These are phyloP conservation scores for Crenichthys baileyi DNA, from an alignment of 2,797 vertebrate genomes.

Conservation along the genomic window DNA sequence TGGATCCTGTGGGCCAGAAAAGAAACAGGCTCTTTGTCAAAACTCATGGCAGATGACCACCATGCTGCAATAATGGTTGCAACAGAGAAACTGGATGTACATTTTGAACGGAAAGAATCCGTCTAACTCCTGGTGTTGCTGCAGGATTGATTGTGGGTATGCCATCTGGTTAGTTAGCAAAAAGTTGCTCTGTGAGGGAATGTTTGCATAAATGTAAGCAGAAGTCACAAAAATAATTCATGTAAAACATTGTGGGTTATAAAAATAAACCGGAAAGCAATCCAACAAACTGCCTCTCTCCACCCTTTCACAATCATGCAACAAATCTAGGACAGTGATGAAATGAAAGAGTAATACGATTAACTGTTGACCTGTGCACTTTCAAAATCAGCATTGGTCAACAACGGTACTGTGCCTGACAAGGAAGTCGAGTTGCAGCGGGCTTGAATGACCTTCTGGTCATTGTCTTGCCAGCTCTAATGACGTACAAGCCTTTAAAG, in stretches of 20 bases:
- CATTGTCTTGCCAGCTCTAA: constrained; percentile 62
- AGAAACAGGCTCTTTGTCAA: constrained; percentile 43
- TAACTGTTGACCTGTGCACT: constrained; percentile 31
- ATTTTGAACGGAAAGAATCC: constrained; percentile 6
- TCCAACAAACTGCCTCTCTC: neutral
- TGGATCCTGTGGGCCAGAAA: constrained; percentile 44
- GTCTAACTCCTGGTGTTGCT: neutral
- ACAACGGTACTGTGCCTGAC: constrained; percentile 33
- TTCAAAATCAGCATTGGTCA: constrained; percentile 38
- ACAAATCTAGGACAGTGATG: constrained; percentile 4
- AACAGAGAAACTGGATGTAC: neutral
- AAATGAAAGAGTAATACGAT: constrained; percentile 25
- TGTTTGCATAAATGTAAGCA: neutral
- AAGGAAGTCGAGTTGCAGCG: neutral
- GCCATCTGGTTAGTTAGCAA: neutral
- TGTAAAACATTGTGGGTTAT: neutral
- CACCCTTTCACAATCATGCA: constrained; percentile 16
- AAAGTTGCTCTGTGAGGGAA: neutral
- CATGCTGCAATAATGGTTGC: constrained; percentile 12
- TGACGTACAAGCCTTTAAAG: constrained; percentile 55
- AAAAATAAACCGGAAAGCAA: neutral
- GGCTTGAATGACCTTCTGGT: constrained; percentile 36
- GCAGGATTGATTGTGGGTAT: neutral
- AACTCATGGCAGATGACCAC: constrained; percentile 17
- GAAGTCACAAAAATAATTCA: neutral